Percentiles rank a stretch among this genome's conserved stretches.
phyloP scores from a whole-genome alignment of 2,797 vertebrate species.

The Amblyraja radiata region DNA sequence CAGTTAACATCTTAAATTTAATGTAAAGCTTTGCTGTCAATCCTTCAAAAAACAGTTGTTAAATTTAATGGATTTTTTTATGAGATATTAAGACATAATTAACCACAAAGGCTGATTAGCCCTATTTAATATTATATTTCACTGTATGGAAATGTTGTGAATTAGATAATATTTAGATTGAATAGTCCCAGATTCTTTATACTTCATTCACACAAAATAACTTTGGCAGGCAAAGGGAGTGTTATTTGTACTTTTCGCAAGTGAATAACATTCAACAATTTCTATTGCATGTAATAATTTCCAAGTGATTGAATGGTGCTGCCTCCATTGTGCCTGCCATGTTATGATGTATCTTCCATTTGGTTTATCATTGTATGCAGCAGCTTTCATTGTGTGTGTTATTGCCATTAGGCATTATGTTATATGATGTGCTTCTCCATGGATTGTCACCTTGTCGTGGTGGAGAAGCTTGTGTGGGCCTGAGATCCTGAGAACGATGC shows the following conservation, averaged over 20 bases:
- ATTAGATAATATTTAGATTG: not conserved
- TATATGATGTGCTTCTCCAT: no score
- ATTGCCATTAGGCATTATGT: not conserved
- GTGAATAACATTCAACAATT: not conserved
- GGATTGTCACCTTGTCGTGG: no score
- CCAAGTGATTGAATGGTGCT: not conserved
- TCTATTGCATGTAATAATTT: not conserved
- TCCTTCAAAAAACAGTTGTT: not conserved
- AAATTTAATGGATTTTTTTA: not conserved
- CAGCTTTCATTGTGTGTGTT: not conserved
- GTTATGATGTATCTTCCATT: not conserved
- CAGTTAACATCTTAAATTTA: not conserved
- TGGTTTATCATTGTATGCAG: not conserved
- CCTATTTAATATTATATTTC: not conserved
- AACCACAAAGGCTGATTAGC: not conserved
- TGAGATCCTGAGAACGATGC: no score
- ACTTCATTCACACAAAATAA: not conserved
- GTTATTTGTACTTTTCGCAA: not conserved
- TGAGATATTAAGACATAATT: not conserved
- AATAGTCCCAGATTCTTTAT: not conserved
- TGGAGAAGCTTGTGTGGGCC: no score
- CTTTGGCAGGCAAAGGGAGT: not conserved
- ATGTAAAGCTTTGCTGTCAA: not conserved
- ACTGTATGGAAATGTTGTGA: not conserved
- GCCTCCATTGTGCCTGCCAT: no score